A percentile compares a stretch with the other conserved stretches of the same genome.
These are phyloP conservation scores for Bostrychus sinensis DNA, from an alignment of 2,113 vertebrate species.

Conservation along the genomic window DNA sequence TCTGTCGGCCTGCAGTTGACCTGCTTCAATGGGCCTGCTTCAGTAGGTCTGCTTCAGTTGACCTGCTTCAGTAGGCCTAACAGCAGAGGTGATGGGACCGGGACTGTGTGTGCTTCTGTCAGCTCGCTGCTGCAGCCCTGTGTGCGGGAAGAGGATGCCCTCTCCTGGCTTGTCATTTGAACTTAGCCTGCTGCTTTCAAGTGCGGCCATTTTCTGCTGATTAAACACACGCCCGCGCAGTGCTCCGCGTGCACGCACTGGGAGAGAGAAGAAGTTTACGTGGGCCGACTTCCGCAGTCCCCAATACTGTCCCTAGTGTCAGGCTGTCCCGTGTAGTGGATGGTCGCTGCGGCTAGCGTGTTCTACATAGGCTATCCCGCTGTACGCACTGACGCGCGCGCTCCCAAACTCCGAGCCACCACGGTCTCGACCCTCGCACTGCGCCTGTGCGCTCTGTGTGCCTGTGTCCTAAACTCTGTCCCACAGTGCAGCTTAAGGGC, in stretches of 20 bases:
- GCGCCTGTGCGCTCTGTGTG: too few relatives aligned
- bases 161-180: constrained; percentile 77
- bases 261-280: constrained; percentile 25
- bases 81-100: too few relatives aligned
- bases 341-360: not conserved
- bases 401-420: too few relatives aligned
- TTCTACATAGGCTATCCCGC: too few relatives aligned
- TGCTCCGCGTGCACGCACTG: not conserved
- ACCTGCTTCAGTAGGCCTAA: too few relatives aligned
- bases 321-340: not conserved
- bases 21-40: too few relatives aligned
- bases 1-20: too few relatives aligned
- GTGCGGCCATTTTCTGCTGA: constrained; percentile 94
- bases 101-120: constrained; percentile 9
- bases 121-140: constrained; percentile 25
- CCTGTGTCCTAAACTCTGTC: too few relatives aligned
- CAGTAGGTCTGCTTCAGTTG: too few relatives aligned
- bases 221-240: constrained; percentile 53
- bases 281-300: not conserved
- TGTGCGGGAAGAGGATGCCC: constrained; percentile 74
- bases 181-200: constrained; percentile 79
- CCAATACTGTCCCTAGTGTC: not conserved
- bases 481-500: too few relatives aligned
- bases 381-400: too few relatives aligned
- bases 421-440: too few relatives aligned